Evolutionary conservation across 2,113 vertebrate species (phyloP), one percentile per base, ranked within the genome.

Genomic region (Rhineura floridana): DNA sequence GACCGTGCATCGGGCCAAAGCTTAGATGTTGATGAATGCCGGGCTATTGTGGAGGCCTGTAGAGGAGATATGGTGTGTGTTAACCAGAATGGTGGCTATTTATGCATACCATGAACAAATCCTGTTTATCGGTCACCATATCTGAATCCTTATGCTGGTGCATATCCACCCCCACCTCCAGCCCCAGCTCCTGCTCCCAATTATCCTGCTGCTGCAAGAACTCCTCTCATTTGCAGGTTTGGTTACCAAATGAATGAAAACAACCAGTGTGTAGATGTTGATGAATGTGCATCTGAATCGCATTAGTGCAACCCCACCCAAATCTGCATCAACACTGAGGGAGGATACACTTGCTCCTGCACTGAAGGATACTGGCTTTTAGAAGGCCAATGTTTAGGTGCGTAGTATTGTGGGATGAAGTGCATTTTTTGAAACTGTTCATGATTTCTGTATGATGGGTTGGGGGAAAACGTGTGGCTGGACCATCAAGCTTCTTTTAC

Each of bases 231-330:
- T 0, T 99, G 98, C 92, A 93, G 98, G 63, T 98, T 99, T 88
- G 99, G 99, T 50, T 99, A 98, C 92, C 94, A 96, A 81, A 76
- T 97, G 87, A 98, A 97, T 88, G 97, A 98, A 80, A 96, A 98
- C 91, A 99, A 97, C 87, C 97, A 97, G 87, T 99, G 99, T 92
- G 96, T 97, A 65, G 99, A 99, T 95, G 97, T 99, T 65, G 98
- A 99, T 36, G 99, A 99, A 94, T 99, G 99, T 10, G 98, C 98
- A 84, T 96, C 98, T 3, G 97, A 98, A 89, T 98, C 98, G 69
- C 99, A 99, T 92, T 99, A 99, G 92, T 99, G 99, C 95, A 99
- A 99, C 91, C 99, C 98, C 63, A 99, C 98, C 52, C 99, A 99
- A 97, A 98, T 99, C 89, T 99, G 99, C 97, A 99, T 99, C 96